Conservation (phyloP, 2,797 vertebrate genomes). For the Sphaeramia orbicularis region DNA sequence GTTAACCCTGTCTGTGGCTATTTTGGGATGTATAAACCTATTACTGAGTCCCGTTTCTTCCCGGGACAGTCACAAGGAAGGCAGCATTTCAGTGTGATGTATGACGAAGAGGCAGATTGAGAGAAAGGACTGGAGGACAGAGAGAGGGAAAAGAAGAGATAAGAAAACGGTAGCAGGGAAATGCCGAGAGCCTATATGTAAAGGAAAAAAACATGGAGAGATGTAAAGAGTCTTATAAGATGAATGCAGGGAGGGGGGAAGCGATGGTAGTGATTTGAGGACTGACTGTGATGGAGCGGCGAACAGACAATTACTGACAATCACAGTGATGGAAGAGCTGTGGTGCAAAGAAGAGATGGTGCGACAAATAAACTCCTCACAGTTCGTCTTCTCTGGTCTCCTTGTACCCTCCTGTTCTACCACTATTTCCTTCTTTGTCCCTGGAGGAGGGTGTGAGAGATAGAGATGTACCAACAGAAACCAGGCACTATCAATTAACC, state of each 20-base stretch:
- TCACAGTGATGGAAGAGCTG: slow-evolving; percentile 66
- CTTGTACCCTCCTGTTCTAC: slow-evolving; percentile 8
- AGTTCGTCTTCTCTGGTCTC: slow-evolving; percentile 43
- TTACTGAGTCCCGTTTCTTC: slow-evolving; percentile 33
- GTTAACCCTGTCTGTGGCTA: slow-evolving; percentile 32
- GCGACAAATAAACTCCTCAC: slow-evolving; percentile 60
- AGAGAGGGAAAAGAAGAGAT: slow-evolving; percentile 15
- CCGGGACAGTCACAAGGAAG: slow-evolving; percentile 6
- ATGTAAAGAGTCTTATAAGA: slow-evolving; percentile 21
- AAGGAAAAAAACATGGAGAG: slow-evolving; percentile 17
- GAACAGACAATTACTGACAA: slow-evolving; percentile 71
- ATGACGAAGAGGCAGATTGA: slow-evolving; percentile 27
- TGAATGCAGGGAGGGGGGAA: slow-evolving; percentile 13
- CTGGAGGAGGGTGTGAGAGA: neutral
- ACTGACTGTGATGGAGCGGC: slow-evolving; percentile 53
- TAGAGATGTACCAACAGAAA: slow-evolving; percentile 23
- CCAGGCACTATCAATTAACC: slow-evolving; percentile 7
- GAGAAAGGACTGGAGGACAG: slow-evolving; percentile 2
- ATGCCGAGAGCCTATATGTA: neutral
- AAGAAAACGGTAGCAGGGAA: slow-evolving; percentile 1
- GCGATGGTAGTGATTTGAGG: slow-evolving; percentile 39
- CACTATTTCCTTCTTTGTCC: neutral
- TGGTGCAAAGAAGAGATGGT: slow-evolving; percentile 56
- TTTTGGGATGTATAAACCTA: slow-evolving; percentile 38
- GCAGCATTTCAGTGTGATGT: slow-evolving; percentile 22